Evolutionary conservation across 1,140 invertebrate genomes (phyloP), one percentile per base, ranked within the genome.

Genomic region (Diabrotica undecimpunctata): DNA sequence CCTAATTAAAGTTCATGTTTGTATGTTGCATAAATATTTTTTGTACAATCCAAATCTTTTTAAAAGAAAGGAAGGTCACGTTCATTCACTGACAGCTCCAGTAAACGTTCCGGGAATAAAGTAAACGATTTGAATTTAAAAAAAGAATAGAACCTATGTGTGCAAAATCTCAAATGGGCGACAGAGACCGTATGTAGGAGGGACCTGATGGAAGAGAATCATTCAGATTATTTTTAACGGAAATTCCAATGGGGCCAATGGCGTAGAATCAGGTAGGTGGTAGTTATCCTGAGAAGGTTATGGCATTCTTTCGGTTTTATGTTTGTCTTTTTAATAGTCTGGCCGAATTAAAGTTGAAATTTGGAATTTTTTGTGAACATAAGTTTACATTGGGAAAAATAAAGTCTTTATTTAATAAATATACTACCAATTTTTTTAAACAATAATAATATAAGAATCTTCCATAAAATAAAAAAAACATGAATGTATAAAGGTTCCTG

Each of bases 121-220:
- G 54, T 55, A 55, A 55, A 55, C 25, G 25, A 25, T 25, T 25
- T 25, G 25, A 25, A 55, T 55, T 55, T 55, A 55, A 55, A 55
- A 55, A 55, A 55, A 55, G 54, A 55, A 50, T 10, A 2, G 54
- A 10, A 25, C 50, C 56, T 57, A 55, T 64, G 62, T 64, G 62
- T 64, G 62, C 62, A 50, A 64, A 64, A 64, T 52, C 41, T 61
- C 36, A 37, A 62, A 25, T 25, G 25, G 25, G 25, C 25, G 25
- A 25, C 25, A 25, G 25, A 25, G 25, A 25, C 25, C 25, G 25
- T 25, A 25, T 25, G 61, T 54, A 55, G 54, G 54, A 55, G 54
- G 25, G 14, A 53, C 10, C n/a, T 14, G 14, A 53, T 53, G n/a
- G 14, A 13, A 55, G n/a, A 55, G 36, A 55, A 55, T 55, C 14